phyloP scores from a whole-genome alignment of 2,797 vertebrate genomes.

The Girardinus metallicus region DNA sequence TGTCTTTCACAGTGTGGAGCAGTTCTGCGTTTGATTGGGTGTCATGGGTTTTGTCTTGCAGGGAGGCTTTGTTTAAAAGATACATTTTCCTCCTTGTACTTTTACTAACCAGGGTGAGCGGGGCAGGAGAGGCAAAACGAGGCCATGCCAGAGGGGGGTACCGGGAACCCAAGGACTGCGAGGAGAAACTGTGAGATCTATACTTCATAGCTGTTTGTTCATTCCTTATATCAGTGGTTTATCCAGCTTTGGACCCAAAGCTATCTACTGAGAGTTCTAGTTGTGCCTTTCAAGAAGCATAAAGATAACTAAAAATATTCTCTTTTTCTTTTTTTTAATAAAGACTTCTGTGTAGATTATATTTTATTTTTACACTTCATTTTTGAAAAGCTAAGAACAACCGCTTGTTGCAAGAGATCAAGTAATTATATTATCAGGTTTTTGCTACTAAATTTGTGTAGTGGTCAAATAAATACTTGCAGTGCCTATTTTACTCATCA shows the following conservation, averaged over 20 bases:
- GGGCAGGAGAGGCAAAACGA: slow-evolving; percentile 82
- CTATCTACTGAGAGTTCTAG: background rate
- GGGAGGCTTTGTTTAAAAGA: background rate
- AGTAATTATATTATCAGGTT: background rate
- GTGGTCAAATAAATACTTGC: background rate
- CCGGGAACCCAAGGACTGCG: slow-evolving; percentile 79
- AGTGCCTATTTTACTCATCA: background rate
- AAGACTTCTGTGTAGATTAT: background rate
- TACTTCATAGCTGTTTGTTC: background rate
- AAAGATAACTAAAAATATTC: background rate
- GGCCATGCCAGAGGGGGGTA: slow-evolving; percentile 78
- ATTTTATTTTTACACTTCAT: background rate
- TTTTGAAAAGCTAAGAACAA: background rate
- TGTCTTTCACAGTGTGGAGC: slow-evolving; percentile 24
- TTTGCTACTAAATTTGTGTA: background rate
- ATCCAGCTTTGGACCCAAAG: background rate
- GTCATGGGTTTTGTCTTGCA: background rate
- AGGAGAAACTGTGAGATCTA: slow-evolving; percentile 80
- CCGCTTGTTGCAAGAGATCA: background rate
- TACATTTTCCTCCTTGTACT: slow-evolving; percentile 13
- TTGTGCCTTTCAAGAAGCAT: background rate
- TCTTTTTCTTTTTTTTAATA: background rate
- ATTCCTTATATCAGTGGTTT: background rate
- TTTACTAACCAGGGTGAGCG: slow-evolving; percentile 78
- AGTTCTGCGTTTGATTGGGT: slow-evolving; percentile 17